Percentiles rank a stretch among this genome's conserved stretches.
Evolutionary conservation across 2,113 vertebrate species (phyloP).

Genomic region (Morone saxatilis): DNA sequence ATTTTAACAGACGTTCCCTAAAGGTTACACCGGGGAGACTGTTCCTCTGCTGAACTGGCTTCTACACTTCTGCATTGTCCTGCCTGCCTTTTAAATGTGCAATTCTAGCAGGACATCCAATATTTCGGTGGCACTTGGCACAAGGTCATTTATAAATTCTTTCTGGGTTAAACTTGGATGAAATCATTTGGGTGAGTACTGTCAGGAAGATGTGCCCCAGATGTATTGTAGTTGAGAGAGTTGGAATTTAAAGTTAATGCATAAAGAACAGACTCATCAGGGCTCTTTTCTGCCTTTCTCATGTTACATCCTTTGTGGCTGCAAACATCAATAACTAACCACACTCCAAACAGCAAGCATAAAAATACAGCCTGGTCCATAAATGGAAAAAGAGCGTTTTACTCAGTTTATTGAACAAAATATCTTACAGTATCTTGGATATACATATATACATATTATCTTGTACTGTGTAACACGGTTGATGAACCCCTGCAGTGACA

Average conservation of each 20-base stretch:
- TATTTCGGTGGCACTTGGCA: constrained; percentile 2
- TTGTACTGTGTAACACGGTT: constrained; percentile 68
- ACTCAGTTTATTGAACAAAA: constrained; percentile 91
- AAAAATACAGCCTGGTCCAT: constrained; percentile 2
- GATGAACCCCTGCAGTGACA: constrained; percentile 79
- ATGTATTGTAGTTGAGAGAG: neutral
- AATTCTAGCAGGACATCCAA: constrained; percentile 14
- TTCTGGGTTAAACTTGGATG: constrained; percentile 44
- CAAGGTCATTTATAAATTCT: constrained; percentile 52
- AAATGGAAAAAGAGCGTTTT: constrained; percentile 72
- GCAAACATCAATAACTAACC: constrained; percentile 34
- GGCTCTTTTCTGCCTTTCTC: neutral
- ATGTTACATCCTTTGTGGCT: constrained; percentile 7
- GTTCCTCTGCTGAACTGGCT: neutral
- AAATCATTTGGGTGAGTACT: constrained; percentile 16
- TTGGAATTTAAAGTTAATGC: neutral
- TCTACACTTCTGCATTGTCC: neutral
- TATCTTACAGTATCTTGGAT: constrained; percentile 88
- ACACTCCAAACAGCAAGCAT: neutral
- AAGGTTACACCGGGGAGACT: neutral
- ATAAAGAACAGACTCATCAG: neutral
- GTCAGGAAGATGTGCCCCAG: constrained; percentile 35
- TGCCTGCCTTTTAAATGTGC: constrained; percentile 14
- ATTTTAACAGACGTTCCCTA: neutral
- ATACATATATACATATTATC: constrained; percentile 89